phyloP scores from a whole-genome alignment of 2,888 invertebrate genomes.

The Salpingus planirostris region DNA sequence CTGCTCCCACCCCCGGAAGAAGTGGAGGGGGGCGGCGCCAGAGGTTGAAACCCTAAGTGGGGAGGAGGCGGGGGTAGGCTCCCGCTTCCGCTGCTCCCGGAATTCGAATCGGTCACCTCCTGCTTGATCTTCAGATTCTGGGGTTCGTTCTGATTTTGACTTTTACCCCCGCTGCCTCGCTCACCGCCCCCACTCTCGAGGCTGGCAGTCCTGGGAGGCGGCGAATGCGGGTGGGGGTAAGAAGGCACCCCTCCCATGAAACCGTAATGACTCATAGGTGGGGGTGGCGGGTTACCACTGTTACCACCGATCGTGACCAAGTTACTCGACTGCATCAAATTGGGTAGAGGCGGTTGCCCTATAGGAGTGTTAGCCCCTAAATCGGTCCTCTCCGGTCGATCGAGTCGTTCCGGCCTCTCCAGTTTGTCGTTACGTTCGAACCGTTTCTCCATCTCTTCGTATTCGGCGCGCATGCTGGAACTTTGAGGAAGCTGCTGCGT shows the following conservation, averaged over 20 bases:
- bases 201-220: conserved; percentile 36
- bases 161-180: too few species aligned
- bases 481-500: conserved; percentile 22
- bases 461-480: conserved; percentile 10
- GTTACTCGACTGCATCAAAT: conserved; percentile 50
- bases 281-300: conserved; percentile 41
- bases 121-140: conserved; percentile 67
- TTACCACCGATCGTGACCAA: conserved; percentile 52
- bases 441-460: conserved; percentile 29
- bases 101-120: conserved; percentile 46
- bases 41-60: conserved; percentile 8
- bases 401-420: conserved; percentile 32
- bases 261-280: conserved; percentile 51
- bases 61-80: conserved; percentile 18
- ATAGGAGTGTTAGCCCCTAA: conserved; percentile 29
- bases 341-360: conserved; percentile 49
- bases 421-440: conserved; percentile 23
- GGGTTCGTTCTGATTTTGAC: conserved; percentile 54
- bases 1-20: too few species aligned
- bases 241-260: conserved; percentile 46
- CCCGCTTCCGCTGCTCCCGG: too few species aligned
- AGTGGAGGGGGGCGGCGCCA: conserved; percentile 8
- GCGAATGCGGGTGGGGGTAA: conserved; percentile 32
- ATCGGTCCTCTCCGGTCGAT: conserved; percentile 21
- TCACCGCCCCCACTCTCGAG: too few species aligned